Conservation (phyloP, 2,113 vertebrate genomes). For the Hydrolagus affinis region DNA sequence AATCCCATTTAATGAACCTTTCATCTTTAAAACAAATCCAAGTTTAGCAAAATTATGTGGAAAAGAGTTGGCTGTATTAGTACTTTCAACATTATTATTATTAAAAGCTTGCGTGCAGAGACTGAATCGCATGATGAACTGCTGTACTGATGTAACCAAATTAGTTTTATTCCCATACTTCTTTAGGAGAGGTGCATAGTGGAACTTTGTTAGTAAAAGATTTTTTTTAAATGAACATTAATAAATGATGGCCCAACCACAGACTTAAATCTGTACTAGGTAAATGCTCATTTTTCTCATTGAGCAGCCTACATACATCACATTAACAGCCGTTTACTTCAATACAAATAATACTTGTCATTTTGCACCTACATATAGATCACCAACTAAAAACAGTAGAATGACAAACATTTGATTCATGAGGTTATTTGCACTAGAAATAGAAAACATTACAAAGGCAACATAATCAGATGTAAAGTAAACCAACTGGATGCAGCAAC, state of each 20-base stretch:
- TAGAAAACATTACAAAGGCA: constrained; percentile 35
- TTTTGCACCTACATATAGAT: background rate
- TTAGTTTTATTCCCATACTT: background rate
- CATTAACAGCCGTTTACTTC: background rate
- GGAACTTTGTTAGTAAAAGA: background rate
- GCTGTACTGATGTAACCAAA: background rate
- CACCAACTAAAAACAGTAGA: background rate
- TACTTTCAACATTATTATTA: background rate
- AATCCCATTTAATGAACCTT: no score
- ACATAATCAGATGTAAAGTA: constrained; percentile 12
- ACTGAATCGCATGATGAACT: no score
- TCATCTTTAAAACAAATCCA: constrained; percentile 2
- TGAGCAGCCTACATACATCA: background rate
- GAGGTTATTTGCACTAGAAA: constrained; percentile 34
- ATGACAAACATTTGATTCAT: background rate
- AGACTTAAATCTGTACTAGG: background rate
- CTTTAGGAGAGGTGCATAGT: background rate
- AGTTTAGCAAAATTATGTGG: background rate
- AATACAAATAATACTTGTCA: no score
- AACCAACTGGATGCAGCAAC: background rate
- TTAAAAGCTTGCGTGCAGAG: no score
- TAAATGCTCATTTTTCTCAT: background rate
- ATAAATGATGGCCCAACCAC: no score
- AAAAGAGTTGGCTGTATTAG: background rate
- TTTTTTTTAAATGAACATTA: no score